Base-by-base conservation (phyloP, 1,140 invertebrate species). In the Sminthurinus signatus region DNA sequence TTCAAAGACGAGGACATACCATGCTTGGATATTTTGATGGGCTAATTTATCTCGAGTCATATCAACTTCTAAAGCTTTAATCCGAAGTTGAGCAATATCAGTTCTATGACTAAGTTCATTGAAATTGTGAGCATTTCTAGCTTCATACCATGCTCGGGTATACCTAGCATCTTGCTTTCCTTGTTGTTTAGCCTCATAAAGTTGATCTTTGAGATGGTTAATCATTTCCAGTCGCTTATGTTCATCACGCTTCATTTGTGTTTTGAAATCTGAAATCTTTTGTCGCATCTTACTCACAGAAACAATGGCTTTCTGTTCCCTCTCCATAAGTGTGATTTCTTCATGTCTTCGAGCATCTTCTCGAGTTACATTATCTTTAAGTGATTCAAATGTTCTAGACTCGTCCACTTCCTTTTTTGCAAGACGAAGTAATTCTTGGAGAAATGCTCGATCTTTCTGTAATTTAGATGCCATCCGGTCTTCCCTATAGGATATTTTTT, bases 31-130 rank as follows among this genome's bases (percentile, higher is more conserved):
- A 46, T 67, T 67, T 27, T 54, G 23, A 29, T 67, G 59, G 36
- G 58, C 62, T 28, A 62, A 27, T 32, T 54, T 36, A 32, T 70
- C 68, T 50, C 68, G 19, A 2, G 46, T 62, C 64, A 64, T 67
- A 25, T 57, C 57, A 44, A 60, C 60, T 48, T 64, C 62, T 25
- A 67, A 32, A 31, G 2, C 42, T 51, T 65, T 67, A 23, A 70
- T 57, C 23, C 51, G 27, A n/a, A 42, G 25, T 58, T 64, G 27
- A 23, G 44, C 44, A 10, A 52, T 19, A 23, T 28, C 15, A 31
- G 46, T 39, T 48, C 46, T 21, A 42, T 65, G 36, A 27, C 36
- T 55, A 2, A 59, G 60, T 50, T 46, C 32, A 19, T 28, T 50
- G 32, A 54, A 54, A 32, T 57, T 60, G 44, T 60, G 58, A 4